Percentiles rank a stretch among this genome's conserved stretches.
These are phyloP conservation scores for Myotis pilosus DNA, from an alignment of 2,797 vertebrate species.

Conservation along the genomic window DNA sequence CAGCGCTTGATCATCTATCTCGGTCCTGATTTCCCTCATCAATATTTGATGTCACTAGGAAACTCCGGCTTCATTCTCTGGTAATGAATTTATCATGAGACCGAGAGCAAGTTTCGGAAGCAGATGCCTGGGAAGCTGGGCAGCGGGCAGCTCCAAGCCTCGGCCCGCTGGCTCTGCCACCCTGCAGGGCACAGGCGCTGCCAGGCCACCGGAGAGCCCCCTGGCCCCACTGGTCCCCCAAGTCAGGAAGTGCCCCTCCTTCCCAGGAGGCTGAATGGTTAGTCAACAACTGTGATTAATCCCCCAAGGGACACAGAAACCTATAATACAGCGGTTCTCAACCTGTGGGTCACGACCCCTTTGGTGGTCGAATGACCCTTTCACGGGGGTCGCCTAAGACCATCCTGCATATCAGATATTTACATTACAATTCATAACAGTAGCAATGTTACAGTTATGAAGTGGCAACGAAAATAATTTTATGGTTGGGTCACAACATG, in stretches of 20 bases:
- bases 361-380: too few species aligned
- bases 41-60: slow-evolving; percentile 67
- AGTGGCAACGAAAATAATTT: too few species aligned
- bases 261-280: not conserved
- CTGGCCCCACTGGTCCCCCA: not conserved
- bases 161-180: not conserved
- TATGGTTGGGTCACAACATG: too few species aligned
- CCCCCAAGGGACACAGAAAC: slow-evolving; percentile 1
- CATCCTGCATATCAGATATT: too few species aligned
- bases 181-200: not conserved
- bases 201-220: not conserved
- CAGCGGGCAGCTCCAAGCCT: not conserved
- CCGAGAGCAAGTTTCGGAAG: slow-evolving; percentile 43
- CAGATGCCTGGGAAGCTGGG: slow-evolving; percentile 25
- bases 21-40: slow-evolving; percentile 76
- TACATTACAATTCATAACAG: too few species aligned
- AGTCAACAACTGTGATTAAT: slow-evolving; percentile 53
- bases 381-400: too few species aligned
- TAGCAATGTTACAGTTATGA: too few species aligned
- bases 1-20: slow-evolving; percentile 72
- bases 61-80: slow-evolving; percentile 54
- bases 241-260: slow-evolving; percentile 36
- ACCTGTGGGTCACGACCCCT: too few species aligned
- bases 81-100: slow-evolving; percentile 64
- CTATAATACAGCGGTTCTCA: not conserved